phyloP scores from a whole-genome alignment of 2,797 vertebrate genomes.

The Stomatorhinus walkeri region DNA sequence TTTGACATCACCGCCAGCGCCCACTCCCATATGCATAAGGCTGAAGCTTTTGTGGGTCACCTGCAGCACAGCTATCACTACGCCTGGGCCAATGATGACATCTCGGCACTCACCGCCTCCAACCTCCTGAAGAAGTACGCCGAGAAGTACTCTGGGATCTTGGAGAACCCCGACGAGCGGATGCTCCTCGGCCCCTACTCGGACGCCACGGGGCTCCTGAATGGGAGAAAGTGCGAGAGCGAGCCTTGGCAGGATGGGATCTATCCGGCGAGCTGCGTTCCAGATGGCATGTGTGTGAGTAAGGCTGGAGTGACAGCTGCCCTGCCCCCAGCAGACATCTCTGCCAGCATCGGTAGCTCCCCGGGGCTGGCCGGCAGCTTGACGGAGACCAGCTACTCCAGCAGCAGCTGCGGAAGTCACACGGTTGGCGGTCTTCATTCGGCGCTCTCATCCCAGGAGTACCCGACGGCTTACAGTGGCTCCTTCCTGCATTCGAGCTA shows the following conservation, averaged over 20 bases:
- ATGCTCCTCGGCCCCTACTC: conserved; percentile 87
- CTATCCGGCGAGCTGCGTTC: conserved; percentile 95
- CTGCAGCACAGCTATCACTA: conserved; percentile 97
- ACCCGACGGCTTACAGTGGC: conserved; percentile 85
- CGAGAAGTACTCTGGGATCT: conserved; percentile 96
- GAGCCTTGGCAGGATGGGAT: conserved; percentile 96
- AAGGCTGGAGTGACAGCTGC: conserved; percentile 88
- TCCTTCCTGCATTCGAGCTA: conserved; percentile 95
- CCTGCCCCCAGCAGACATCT: conserved; percentile 84
- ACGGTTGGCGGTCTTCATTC: conserved; percentile 83
- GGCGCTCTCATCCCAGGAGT: conserved; percentile 97
- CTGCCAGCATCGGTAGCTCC: conserved; percentile 86
- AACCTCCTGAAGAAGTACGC: conserved; percentile 98
- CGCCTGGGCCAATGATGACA: conserved; percentile 98
- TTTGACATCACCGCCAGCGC: conserved; percentile 98
- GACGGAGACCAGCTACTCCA: conserved; percentile 89
- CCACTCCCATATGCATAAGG: conserved; percentile 97
- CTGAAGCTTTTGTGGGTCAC: conserved; percentile 93
- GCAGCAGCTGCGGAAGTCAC: conserved; percentile 93
- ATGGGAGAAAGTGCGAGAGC: conserved; percentile 88
- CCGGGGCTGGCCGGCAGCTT: conserved; percentile 89
- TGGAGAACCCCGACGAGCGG: conserved; percentile 87
- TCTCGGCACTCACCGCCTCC: conserved; percentile 95
- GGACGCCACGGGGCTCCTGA: conserved; percentile 81
- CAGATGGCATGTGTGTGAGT: conserved; percentile 87